phyloP scores from a whole-genome alignment of 2,888 invertebrate genomes.

The Tenthredo distinguenda region DNA sequence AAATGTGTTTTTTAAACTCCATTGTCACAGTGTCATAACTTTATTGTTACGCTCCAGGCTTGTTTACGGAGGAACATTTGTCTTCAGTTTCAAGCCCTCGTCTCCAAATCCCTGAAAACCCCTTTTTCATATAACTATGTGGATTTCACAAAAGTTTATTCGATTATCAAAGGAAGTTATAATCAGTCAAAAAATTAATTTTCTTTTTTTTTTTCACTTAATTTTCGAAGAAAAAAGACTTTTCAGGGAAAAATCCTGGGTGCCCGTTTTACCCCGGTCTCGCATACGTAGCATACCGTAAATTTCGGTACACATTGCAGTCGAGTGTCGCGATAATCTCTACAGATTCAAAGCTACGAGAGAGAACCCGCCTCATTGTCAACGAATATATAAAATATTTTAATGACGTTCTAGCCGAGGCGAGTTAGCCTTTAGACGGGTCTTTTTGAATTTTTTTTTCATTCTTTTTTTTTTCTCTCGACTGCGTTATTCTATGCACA shows the following conservation, averaged over 20 bases:
- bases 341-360: background rate
- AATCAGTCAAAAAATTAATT: background rate
- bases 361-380: conserved; percentile 30
- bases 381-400: conserved; percentile 24
- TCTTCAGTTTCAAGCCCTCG: background rate
- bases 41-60: conserved; percentile 18
- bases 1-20: conserved; percentile 31
- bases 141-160: background rate
- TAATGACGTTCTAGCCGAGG: conserved; percentile 20
- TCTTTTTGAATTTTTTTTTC: conserved; percentile 23
- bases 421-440: conserved; percentile 6
- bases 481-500: conserved; percentile 35
- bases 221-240: background rate
- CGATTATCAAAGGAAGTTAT: background rate
- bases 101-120: background rate
- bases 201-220: too few relatives aligned
- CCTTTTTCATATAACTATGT: background rate
- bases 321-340: background rate
- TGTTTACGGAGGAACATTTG: conserved; percentile 23
- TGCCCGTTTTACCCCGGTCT: too few relatives aligned
- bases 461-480: background rate
- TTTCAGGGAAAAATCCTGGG: background rate
- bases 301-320: background rate
- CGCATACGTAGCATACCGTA: background rate
- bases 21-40: conserved; percentile 35